Evolutionary conservation across 2,113 vertebrate species (phyloP), one percentile per base, ranked within the genome.

Genomic region (Caracal caracal): DNA sequence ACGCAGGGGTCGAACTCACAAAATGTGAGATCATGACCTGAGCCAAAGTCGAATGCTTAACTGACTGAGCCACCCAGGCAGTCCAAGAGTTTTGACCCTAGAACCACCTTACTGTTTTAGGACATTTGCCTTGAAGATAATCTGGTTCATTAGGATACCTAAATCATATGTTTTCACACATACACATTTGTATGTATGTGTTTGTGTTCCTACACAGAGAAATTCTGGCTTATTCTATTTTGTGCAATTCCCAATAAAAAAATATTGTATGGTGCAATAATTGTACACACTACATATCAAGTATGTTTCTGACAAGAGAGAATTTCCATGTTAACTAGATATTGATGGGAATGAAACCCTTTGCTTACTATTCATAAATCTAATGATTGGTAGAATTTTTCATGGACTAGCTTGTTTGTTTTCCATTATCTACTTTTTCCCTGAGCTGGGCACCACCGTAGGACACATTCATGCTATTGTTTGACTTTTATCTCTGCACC

Each of bases 241-340:
- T 76, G 9, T 90, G 13, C 0, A 66, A 26, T 73, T 81, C 11
- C 17, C 51, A 33, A 43, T 43, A 59, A n/a, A 94, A 93, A 89
- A 81, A 80, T 66, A 40, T 56, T 56, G 0, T 81, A 22, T 47
- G 7, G 47, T 73, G 5, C 3, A 61, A 28, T 63, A 89, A 92
- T 16, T 83, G 6, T 82, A 51, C 13, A 70, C 1, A 79, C 10
- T 65, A 11, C 8, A 22, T 92, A 73, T 26, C 47, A 93, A 76
- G 30, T 53, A 56, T 90, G 26, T 90, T 96, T 97, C 68, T 76
- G 16, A 91, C 10, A 91, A 59, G 17, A 81, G 35, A 87, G 33
- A 96, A 78, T 84, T 96, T 95, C 40, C 10, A 37, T 85, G 94
- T 95, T 86, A 75, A 96, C 43, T 9, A 94, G n/a, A 93, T 30